Base-by-base conservation (phyloP, 2,113 vertebrate genomes). In the Daphoenositta chrysoptera region DNA sequence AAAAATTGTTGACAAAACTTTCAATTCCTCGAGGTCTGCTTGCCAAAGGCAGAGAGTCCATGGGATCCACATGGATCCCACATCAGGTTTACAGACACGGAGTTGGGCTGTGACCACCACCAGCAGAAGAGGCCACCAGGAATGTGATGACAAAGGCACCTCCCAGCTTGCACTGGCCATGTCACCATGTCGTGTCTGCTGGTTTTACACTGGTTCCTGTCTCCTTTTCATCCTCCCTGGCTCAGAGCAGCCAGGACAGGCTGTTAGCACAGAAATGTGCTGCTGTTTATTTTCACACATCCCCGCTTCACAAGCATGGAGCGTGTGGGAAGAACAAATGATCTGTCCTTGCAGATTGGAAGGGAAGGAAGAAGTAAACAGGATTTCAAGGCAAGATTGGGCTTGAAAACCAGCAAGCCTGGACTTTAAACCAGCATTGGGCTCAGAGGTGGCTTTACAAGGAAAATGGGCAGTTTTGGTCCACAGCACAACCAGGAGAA, bases 121-220 rank as follows among this genome's bases (percentile, higher is more conserved):
- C 13, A 48, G 48, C 31, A 70, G 71, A 48, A 57, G 24, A 60
- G n/a, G 45, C 61, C 57, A 39, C 28, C 27, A 39, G 28, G 23
- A 57, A 10, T 11, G 18, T 22, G 30, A 18, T 4, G 39, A 18
- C 20, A 48, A 68, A 75, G 47, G 12, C 6, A 15, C 10, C 39
- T 77, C 57, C 37, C 26, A 22, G 40, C 30, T 26, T 7, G 9
- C 35, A 1, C 39, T 6, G 44, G 8, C 20, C 5, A 0, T 7
- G 26, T 42, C 48, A 16, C 28, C 6, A 0, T 2, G 10, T 12
- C 0, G 0, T 30, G 3, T 30, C 76, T 87, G 78, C 71, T 54
- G 39, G 6, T 87, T 93, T 50, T 39, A 2, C 10, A 1, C 51
- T 58, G 60, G 15, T 42, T 61, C 45, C 81, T 73, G 45, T 45